These are phyloP conservation scores for Pterocles orientalis DNA, from an alignment of 2,113 vertebrate genomes.

Conservation along the genomic window DNA sequence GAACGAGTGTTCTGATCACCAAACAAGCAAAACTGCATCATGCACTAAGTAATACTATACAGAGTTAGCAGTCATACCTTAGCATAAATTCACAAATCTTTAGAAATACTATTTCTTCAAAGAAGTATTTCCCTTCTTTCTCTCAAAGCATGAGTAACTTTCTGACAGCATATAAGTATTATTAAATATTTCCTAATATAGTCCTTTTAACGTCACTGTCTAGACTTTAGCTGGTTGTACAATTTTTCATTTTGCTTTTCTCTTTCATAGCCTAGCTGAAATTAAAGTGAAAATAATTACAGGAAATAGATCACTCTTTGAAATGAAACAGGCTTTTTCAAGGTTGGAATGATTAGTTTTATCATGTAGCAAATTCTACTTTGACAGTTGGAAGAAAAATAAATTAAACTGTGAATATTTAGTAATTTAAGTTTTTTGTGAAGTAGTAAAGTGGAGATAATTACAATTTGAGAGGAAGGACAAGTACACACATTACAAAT, in stretches of 20 bases:
- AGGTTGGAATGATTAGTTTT: neutral
- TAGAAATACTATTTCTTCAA: neutral
- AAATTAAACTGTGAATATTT: neutral
- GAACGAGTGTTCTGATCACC: neutral
- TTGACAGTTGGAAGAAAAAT: neutral
- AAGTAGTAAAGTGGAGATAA: neutral
- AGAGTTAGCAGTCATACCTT: neutral
- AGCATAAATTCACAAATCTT: neutral
- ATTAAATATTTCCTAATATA: slow-evolving; percentile 40
- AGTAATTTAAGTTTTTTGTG: neutral
- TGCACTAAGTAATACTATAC: neutral
- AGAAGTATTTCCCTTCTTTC: neutral
- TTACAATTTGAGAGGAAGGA: neutral
- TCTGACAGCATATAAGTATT: neutral
- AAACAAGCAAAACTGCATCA: neutral
- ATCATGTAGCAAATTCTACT: neutral
- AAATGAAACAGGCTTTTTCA: slow-evolving; percentile 20
- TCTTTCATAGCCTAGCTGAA: slow-evolving; percentile 9
- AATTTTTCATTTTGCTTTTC: slow-evolving; percentile 45
- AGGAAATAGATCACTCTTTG: neutral
- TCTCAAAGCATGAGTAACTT: neutral
- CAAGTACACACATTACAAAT: neutral
- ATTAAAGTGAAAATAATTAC: slow-evolving; percentile 41
- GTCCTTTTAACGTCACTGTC: slow-evolving; percentile 20
- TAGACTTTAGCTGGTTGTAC: slow-evolving; percentile 26